Evolutionary conservation across 2,113 vertebrate genomes (phyloP).

Genomic region (Sakesphorus luctuosus): DNA sequence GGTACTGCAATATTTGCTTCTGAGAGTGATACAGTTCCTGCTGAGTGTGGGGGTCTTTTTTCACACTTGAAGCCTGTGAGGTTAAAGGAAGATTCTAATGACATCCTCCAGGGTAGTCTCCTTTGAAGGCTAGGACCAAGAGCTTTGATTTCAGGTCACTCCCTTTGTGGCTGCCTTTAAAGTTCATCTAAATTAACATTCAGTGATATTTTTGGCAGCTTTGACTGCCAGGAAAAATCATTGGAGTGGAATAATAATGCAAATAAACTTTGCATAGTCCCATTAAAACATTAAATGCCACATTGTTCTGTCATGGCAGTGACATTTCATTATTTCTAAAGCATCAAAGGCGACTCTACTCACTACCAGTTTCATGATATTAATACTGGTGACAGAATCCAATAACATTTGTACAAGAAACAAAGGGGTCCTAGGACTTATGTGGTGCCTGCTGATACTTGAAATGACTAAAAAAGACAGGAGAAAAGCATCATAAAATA

Average conservation of each 20-base stretch:
- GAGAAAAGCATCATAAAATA: neutral
- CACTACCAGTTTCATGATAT: constrained; percentile 39
- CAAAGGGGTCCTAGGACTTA: neutral
- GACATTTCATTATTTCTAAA: constrained; percentile 77
- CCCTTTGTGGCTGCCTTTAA: constrained; percentile 66
- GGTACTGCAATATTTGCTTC: neutral
- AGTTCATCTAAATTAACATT: constrained; percentile 77
- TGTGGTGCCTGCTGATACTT: neutral
- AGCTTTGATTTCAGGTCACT: constrained; percentile 70
- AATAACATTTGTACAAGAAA: neutral
- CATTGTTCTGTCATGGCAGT: constrained; percentile 70
- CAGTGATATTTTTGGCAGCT: constrained; percentile 68
- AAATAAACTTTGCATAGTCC: constrained; percentile 68
- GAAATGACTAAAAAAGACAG: neutral
- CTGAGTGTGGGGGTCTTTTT: neutral
- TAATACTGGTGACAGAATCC: constrained; percentile 38
- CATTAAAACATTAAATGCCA: constrained; percentile 79
- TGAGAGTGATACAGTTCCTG: neutral
- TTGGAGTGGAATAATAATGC: constrained; percentile 58
- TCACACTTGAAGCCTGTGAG: neutral
- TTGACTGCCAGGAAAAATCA: constrained; percentile 67
- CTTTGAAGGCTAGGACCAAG: constrained; percentile 52
- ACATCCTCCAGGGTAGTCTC: neutral
- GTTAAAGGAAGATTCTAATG: constrained; percentile 40
- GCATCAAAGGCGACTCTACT: constrained; percentile 28